Conservation (phyloP, 2,888 invertebrate genomes). For the Caenorhabditis imperialis region DNA sequence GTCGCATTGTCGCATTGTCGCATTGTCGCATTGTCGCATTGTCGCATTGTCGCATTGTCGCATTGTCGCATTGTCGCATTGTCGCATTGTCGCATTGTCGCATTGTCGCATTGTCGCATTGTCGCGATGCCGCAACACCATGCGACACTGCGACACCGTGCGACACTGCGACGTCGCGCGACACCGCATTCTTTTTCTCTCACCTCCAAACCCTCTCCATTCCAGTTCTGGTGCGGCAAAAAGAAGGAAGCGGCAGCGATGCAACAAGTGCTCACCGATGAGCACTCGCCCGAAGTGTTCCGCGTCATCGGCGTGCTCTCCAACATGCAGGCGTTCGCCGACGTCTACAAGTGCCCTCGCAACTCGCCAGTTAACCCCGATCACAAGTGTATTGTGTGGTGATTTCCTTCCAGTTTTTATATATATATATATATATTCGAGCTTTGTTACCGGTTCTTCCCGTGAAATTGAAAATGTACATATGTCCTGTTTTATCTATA, state of each 20-base stretch:
- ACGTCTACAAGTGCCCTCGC: constrained; percentile 88
- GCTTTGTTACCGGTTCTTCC: constrained; percentile 37
- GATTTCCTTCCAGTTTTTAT: constrained; percentile 27
- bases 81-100: no score
- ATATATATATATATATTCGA: constrained; percentile 1
- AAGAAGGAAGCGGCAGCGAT: constrained; percentile 75
- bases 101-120: no score
- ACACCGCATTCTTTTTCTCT: no score
- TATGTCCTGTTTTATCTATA: no score
- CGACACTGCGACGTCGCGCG: no score
- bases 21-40: no score
- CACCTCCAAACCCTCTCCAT: no score
- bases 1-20: no score
- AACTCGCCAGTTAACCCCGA: constrained; percentile 91
- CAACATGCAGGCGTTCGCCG: constrained; percentile 83
- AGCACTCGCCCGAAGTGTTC: constrained; percentile 54
- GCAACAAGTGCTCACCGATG: constrained; percentile 76
- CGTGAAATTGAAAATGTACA: constrained; percentile 42
- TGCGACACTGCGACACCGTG: no score
- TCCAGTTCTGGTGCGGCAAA: constrained; percentile 77
- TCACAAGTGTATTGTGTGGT: constrained; percentile 75
- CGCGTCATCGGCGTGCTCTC: constrained; percentile 63
- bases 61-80: no score
- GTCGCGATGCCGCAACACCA: no score
- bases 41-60: no score